These are phyloP conservation scores for Macrotis lagotis DNA, from an alignment of 2,113 vertebrate genomes.

Conservation along the genomic window DNA sequence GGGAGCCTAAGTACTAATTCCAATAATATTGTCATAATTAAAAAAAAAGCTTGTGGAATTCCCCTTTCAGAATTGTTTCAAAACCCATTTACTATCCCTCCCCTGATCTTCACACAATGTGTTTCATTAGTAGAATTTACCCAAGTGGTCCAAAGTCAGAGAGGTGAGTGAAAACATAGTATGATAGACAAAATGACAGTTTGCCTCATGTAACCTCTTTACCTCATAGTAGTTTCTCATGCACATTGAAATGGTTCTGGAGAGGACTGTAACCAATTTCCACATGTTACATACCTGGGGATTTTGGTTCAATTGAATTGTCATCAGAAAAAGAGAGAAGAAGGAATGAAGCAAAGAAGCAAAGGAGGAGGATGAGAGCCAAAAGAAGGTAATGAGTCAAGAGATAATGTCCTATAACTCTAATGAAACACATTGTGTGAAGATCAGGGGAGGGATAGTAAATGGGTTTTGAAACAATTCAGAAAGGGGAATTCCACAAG, in stretches of 20 bases:
- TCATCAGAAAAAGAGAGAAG: not conserved
- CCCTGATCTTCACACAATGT: not conserved
- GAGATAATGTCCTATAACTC: not conserved
- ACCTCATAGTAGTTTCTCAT: not conserved
- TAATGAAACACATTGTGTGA: not conserved
- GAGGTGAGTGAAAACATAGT: not conserved
- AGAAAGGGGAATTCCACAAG: not conserved
- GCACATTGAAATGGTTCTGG: not conserved
- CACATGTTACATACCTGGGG: not conserved
- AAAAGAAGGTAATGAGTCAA: not conserved
- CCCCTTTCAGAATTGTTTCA: not conserved
- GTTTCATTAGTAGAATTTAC: not conserved
- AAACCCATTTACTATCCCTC: not conserved
- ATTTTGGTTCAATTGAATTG: not conserved
- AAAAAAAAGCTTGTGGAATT: not conserved
- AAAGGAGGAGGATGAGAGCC: not conserved
- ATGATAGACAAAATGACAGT: not conserved
- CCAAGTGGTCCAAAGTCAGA: not conserved
- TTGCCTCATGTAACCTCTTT: not conserved
- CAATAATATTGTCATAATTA: not conserved
- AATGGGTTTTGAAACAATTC: not conserved
- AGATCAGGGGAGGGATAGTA: not conserved
- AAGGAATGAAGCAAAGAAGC: not conserved
- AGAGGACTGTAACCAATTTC: not conserved
- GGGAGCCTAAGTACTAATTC: not conserved